A percentile compares a stretch with the other conserved stretches of the same genome.
Conservation (phyloP, 2,113 vertebrate genomes). For the Tamias sibiricus region DNA sequence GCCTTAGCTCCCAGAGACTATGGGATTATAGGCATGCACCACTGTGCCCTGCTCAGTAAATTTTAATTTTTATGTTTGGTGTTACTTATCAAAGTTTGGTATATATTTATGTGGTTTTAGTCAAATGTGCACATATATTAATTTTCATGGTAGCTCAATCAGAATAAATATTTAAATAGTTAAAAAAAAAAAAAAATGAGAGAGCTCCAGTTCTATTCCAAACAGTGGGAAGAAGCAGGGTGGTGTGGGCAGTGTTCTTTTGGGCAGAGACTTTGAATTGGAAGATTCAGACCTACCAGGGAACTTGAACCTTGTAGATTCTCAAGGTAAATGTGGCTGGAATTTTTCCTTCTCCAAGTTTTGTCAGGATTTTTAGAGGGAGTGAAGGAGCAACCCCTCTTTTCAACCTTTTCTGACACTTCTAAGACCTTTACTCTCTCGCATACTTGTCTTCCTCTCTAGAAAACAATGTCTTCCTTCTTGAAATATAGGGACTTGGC, state of each 20-base stretch:
- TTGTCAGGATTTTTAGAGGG: constrained; percentile 22
- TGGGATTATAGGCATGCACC: too few relatives aligned
- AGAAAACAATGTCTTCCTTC: background rate
- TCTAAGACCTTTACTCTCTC: constrained; percentile 40
- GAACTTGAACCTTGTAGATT: background rate
- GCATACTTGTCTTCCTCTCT: background rate
- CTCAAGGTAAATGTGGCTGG: background rate
- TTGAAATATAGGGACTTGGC: background rate
- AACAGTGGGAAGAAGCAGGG: background rate
- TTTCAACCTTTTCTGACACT: background rate
- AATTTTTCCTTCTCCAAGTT: background rate
- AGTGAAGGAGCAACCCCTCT: background rate
- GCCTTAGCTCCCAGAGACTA: too few relatives aligned
- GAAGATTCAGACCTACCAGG: background rate
- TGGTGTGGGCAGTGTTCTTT: background rate
- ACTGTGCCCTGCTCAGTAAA: too few relatives aligned
- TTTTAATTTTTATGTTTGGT: too few relatives aligned
- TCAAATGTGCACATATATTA: too few relatives aligned
- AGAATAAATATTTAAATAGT: too few relatives aligned
- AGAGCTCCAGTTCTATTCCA: background rate
- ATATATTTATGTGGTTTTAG: too few relatives aligned
- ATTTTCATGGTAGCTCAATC: too few relatives aligned
- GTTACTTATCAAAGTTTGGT: too few relatives aligned
- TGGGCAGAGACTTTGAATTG: background rate
- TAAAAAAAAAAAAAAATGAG: too few relatives aligned